Conservation (phyloP, 2,888 invertebrate species). For the Chirona hameri region DNA sequence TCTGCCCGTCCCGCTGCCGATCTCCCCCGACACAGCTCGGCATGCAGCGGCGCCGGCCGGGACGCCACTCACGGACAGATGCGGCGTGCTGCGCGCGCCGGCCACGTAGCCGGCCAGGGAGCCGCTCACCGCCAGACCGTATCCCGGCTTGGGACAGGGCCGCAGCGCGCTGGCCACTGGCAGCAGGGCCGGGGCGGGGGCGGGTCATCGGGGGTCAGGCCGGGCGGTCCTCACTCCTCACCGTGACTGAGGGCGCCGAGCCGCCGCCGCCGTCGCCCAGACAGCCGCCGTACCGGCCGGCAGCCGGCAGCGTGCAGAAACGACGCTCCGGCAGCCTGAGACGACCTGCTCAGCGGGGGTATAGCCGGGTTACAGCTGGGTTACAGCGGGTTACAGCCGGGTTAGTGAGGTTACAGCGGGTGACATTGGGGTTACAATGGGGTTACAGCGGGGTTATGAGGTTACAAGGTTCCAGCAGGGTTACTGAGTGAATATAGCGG, state of each 20-base stretch:
- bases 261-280: not conserved
- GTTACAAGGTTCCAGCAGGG: too few relatives aligned
- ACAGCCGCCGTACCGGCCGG: not conserved
- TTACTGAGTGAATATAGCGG: too few relatives aligned
- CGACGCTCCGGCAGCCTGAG: not conserved
- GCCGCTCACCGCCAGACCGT: conserved; percentile 2
- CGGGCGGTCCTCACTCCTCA: not conserved
- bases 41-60: not conserved
- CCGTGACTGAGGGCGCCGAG: not conserved
- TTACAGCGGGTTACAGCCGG: not conserved
- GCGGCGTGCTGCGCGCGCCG: conserved; percentile 14
- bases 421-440: too few relatives aligned
- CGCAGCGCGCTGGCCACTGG: conserved; percentile 14
- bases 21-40: too few relatives aligned
- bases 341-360: not conserved
- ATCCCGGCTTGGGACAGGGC: conserved; percentile 2
- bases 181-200: not conserved
- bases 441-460: too few relatives aligned
- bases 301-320: conserved; percentile 1
- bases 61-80: not conserved
- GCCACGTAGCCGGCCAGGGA: not conserved
- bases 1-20: too few relatives aligned
- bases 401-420: too few relatives aligned
- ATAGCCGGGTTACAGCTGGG: not conserved
- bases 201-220: not conserved